phyloP scores from a whole-genome alignment of 1,140 invertebrate genomes.

The Aphelenchoides avenae region DNA sequence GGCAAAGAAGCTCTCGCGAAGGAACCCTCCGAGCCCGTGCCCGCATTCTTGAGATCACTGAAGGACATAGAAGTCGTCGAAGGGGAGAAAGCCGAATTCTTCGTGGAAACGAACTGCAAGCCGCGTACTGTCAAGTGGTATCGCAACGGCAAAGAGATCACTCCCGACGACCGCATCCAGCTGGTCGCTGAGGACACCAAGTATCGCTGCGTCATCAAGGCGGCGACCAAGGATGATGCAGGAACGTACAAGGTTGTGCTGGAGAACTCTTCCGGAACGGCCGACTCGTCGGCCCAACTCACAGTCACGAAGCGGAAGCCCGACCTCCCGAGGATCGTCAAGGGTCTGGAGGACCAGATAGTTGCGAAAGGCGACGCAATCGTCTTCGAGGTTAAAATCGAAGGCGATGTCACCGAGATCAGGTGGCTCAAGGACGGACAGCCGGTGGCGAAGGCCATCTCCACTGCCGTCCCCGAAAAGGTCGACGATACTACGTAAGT shows the following conservation, averaged over 20 bases:
- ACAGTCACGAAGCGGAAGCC: constrained; percentile 40
- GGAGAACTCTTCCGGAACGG: constrained; percentile 49
- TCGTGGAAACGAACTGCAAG: constrained; percentile 48
- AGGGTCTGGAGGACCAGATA: constrained; percentile 56
- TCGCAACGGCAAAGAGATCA: constrained; percentile 53
- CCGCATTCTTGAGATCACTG: constrained; percentile 50
- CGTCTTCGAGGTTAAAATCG: constrained; percentile 55
- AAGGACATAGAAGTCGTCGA: constrained; percentile 50
- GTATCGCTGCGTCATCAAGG: constrained; percentile 23
- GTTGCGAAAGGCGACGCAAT: constrained; percentile 54
- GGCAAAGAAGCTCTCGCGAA: too few relatives aligned
- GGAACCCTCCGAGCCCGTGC: constrained; percentile 46
- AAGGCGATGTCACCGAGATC: constrained; percentile 59
- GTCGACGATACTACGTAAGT: constrained; percentile 48
- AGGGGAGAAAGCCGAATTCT: constrained; percentile 52
- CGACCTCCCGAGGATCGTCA: constrained; percentile 50
- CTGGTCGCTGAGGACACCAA: constrained; percentile 15
- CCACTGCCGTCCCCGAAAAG: constrained; percentile 53
- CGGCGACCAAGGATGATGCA: constrained; percentile 45
- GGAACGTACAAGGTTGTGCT: constrained; percentile 47
- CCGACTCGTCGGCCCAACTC: constrained; percentile 49
- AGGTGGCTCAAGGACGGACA: constrained; percentile 62
- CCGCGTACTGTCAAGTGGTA: constrained; percentile 53
- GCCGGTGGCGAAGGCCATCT: constrained; percentile 31
- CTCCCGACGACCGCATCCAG: constrained; percentile 39